Base-by-base conservation (phyloP, 2,888 invertebrate species). In the Catonia carolina region DNA sequence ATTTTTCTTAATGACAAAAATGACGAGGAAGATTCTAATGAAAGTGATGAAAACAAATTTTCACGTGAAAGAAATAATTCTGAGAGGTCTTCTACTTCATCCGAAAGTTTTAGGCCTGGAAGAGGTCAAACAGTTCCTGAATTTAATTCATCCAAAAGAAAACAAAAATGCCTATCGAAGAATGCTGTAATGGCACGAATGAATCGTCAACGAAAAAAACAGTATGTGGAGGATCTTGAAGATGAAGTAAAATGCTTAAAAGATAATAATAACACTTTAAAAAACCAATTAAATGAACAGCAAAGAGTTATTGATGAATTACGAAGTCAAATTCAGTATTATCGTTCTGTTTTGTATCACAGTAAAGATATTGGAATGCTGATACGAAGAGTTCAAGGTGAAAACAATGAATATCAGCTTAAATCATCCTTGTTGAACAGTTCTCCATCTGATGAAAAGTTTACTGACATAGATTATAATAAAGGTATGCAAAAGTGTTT, bases 131-230 rank as follows among this genome's bases (percentile, higher is more conserved):
- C 8, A 2, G 18, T 22, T 45, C n/a, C 45, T 10, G 14, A 7
- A 2, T 4, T 1, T 18, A 7, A 7, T 22, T 23, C 22, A 45
- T 20, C 18, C 2, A 35, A 18, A 2, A 51, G 33, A 31, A 56
- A n/a, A 42, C 20, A 50, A 1, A 56, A 51, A 35, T 56, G 56
- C 31, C 41, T 20, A 2, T 42, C 56, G 6, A 56, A 51, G n/a
- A 56, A 56, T 45, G 56, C 56, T 18, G 17, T 56, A 2, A 42
- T 42, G 15, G 56, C 56, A 3, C 27, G 56, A 10, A 33, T 50
- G 22, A 56, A 56, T 41, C 39, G 56, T 6, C 18, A 42, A 36
- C 50, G 42, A 35, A 56, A 56, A 23, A 56, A 56, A 33, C 5
- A 45, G 17, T 56, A 51, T 35, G 50, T 56, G 33, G 39, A 41